Conservation (phyloP, 2,888 invertebrate genomes). For the Lissonota sp. region DNA sequence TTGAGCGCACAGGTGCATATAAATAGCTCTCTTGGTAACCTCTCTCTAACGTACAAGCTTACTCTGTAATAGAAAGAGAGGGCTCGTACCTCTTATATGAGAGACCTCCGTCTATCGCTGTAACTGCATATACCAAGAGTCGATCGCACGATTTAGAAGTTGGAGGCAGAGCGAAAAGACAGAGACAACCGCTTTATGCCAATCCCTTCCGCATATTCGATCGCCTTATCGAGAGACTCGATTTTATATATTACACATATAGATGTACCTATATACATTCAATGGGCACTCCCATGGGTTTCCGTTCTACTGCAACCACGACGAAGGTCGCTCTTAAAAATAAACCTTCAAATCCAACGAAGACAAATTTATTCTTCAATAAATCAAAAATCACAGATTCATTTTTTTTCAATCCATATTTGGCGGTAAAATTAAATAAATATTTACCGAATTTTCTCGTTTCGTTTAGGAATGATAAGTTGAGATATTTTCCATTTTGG, state of each 20-base stretch:
- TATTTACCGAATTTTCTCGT: too few relatives aligned
- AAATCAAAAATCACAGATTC: too few relatives aligned
- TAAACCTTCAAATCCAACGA: too few relatives aligned
- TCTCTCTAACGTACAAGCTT: background rate
- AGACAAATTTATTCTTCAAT: too few relatives aligned
- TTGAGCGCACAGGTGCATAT: conserved; percentile 59
- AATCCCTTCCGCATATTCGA: conserved; percentile 63
- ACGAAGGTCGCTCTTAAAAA: conserved; percentile 35
- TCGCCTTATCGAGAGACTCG: conserved; percentile 45
- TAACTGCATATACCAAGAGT: conserved; percentile 11
- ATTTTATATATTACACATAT: too few relatives aligned
- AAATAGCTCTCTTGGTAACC: conserved; percentile 55
- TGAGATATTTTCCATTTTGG: too few relatives aligned
- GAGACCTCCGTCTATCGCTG: conserved; percentile 20
- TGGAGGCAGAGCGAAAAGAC: conserved; percentile 46
- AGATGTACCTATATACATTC: conserved; percentile 20
- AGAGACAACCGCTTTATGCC: conserved; percentile 32
- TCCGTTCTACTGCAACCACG: conserved; percentile 36
- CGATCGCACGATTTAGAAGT: too few relatives aligned
- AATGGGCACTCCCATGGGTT: conserved; percentile 39
- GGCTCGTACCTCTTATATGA: conserved; percentile 3
- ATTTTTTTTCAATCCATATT: too few relatives aligned
- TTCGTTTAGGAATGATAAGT: too few relatives aligned
- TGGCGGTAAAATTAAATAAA: too few relatives aligned
- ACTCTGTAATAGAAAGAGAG: background rate